Conservation (phyloP, 2,888 invertebrate species). For the Melanotus villosus region DNA sequence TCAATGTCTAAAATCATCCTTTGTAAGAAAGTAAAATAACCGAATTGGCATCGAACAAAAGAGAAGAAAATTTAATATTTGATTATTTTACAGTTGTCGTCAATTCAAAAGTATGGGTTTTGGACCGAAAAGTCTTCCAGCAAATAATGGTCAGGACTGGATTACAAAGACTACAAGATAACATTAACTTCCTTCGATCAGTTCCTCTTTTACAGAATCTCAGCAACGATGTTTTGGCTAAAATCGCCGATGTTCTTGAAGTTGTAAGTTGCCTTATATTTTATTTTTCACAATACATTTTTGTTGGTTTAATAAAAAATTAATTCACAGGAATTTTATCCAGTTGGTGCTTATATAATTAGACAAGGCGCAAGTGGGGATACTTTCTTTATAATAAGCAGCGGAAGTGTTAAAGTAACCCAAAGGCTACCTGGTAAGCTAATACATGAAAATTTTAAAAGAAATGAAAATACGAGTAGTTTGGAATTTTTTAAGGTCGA, state of each 20-base stretch:
- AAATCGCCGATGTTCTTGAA: conserved; percentile 80
- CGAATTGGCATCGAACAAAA: not conserved
- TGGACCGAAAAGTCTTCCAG: conserved; percentile 79
- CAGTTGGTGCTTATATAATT: conserved; percentile 75
- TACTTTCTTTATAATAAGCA: conserved; percentile 77
- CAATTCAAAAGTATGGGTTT: conserved; percentile 77
- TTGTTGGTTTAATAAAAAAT: conserved; percentile 15
- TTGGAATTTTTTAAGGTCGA: conserved; percentile 56
- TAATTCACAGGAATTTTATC: conserved; percentile 72
- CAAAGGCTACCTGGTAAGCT: conserved; percentile 67
- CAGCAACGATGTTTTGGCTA: conserved; percentile 73
- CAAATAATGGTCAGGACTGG: conserved; percentile 81
- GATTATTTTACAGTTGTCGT: conserved; percentile 70
- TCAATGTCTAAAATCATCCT: too few species aligned
- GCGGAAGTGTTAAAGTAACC: conserved; percentile 72
- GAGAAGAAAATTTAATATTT: too few species aligned
- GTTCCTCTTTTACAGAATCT: conserved; percentile 75
- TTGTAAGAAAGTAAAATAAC: too few species aligned
- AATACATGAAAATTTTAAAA: too few species aligned
- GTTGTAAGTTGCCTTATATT: conserved; percentile 72
- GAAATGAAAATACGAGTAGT: too few species aligned
- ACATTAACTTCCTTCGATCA: conserved; percentile 76
- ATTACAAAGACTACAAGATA: conserved; percentile 76
- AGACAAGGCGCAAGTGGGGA: conserved; percentile 77
- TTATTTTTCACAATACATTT: too few species aligned